Percentiles rank a stretch among this genome's conserved stretches.
Conservation (phyloP, 2,888 invertebrate species). For the Fragum fragum region DNA sequence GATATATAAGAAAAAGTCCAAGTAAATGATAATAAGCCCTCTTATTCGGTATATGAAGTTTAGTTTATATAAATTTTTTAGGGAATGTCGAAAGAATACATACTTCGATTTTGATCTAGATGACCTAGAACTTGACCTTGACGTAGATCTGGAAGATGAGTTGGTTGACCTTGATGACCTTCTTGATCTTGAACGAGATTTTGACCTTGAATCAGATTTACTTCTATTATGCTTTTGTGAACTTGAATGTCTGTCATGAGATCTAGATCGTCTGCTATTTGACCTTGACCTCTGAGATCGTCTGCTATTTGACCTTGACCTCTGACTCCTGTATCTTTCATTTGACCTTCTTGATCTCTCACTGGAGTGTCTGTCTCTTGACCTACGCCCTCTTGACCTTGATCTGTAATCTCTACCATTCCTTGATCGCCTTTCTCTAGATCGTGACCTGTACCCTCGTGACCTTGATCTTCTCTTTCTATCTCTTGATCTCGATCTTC, state of each 20-base stretch:
- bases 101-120: slow-evolving; percentile 68
- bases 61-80: too few relatives aligned
- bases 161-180: slow-evolving; percentile 81
- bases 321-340: slow-evolving; percentile 36
- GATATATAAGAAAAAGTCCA: too few relatives aligned
- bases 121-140: slow-evolving; percentile 72
- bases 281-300: slow-evolving; percentile 67
- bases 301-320: slow-evolving; percentile 67
- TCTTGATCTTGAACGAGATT: slow-evolving; percentile 72
- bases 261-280: slow-evolving; percentile 39
- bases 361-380: slow-evolving; percentile 51
- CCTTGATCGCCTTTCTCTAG: slow-evolving; percentile 39
- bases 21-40: too few relatives aligned
- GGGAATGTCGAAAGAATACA: too few relatives aligned
- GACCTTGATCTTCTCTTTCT: slow-evolving; percentile 63
- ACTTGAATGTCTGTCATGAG: slow-evolving; percentile 45
- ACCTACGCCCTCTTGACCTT: slow-evolving; percentile 64
- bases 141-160: slow-evolving; percentile 71
- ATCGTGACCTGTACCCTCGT: slow-evolving; percentile 55
- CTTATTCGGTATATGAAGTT: too few relatives aligned
- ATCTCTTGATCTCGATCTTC: slow-evolving; percentile 46
- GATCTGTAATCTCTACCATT: slow-evolving; percentile 44
- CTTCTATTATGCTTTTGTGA: slow-evolving; percentile 50
- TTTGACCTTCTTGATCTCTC: slow-evolving; percentile 35
- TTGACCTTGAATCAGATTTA: slow-evolving; percentile 63